Percentiles rank a stretch among this genome's conserved stretches.
These are phyloP conservation scores for Carterocephalus palaemon DNA, from an alignment of 2,888 invertebrate species.

Conservation along the genomic window DNA sequence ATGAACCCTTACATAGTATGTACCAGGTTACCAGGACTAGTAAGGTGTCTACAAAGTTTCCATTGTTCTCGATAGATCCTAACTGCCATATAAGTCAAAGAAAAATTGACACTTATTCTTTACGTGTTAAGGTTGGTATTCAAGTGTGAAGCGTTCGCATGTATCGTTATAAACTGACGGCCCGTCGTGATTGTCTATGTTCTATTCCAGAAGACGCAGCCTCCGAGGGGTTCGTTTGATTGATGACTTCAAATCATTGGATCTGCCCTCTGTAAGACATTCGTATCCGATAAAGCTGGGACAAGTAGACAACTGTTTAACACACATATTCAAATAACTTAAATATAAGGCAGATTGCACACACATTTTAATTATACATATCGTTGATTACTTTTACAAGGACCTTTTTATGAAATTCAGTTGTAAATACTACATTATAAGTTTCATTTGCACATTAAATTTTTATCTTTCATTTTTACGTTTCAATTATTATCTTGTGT, in stretches of 20 bases:
- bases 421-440: no score
- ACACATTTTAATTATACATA: neutral
- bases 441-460: no score
- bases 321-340: no score
- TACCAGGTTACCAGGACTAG: neutral
- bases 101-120: neutral
- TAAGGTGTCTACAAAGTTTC: no score
- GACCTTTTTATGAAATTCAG: no score
- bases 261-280: conserved; percentile 59
- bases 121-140: conserved; percentile 5
- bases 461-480: no score
- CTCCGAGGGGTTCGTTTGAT: conserved; percentile 65
- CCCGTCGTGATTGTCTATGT: conserved; percentile 72
- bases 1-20: neutral
- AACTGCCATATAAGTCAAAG: neutral
- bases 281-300: neutral
- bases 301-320: conserved; percentile 19
- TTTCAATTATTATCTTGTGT: no score
- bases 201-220: conserved; percentile 74
- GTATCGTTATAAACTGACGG: conserved; percentile 43
- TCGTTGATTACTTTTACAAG: no score
- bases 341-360: no score
- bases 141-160: conserved; percentile 28
- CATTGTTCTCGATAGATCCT: no score
- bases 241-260: conserved; percentile 79